phyloP scores from a whole-genome alignment of 2,888 invertebrate species.

The Apotomis capreana region DNA sequence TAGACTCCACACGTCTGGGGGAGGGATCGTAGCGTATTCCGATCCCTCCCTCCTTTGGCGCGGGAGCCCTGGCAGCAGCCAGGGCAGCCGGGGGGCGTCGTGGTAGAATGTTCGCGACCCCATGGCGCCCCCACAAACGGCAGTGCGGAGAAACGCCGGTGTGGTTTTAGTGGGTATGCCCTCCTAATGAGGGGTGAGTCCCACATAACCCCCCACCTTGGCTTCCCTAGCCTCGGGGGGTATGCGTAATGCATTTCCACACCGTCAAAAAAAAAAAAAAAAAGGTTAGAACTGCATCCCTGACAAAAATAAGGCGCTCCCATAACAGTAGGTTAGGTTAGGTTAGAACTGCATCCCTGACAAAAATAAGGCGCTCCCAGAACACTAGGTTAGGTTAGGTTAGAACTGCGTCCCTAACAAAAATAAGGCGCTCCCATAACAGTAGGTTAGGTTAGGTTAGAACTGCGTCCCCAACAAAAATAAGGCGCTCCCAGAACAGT shows the following conservation, averaged over 20 bases:
- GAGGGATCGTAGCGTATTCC: neutral
- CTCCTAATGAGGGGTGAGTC: neutral
- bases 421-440: too few relatives aligned
- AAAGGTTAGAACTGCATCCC: too few relatives aligned
- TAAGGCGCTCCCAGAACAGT: too few relatives aligned
- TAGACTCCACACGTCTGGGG: neutral
- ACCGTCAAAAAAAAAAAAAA: conserved; percentile 10
- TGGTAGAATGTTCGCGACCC: neutral
- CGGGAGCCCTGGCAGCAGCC: neutral
- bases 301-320: too few relatives aligned
- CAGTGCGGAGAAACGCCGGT: neutral
- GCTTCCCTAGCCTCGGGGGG: neutral
- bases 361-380: too few relatives aligned
- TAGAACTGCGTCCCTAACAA: too few relatives aligned
- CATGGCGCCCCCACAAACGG: neutral
- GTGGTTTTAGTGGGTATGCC: neutral
- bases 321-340: too few relatives aligned
- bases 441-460: too few relatives aligned
- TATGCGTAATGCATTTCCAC: neutral
- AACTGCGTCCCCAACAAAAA: too few relatives aligned
- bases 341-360: too few relatives aligned
- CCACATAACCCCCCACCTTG: neutral
- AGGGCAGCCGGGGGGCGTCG: neutral
- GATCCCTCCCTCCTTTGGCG: neutral
- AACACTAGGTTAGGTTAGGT: too few relatives aligned